Conservation (phyloP, 2,888 invertebrate genomes). For the Tenthredo notha region DNA sequence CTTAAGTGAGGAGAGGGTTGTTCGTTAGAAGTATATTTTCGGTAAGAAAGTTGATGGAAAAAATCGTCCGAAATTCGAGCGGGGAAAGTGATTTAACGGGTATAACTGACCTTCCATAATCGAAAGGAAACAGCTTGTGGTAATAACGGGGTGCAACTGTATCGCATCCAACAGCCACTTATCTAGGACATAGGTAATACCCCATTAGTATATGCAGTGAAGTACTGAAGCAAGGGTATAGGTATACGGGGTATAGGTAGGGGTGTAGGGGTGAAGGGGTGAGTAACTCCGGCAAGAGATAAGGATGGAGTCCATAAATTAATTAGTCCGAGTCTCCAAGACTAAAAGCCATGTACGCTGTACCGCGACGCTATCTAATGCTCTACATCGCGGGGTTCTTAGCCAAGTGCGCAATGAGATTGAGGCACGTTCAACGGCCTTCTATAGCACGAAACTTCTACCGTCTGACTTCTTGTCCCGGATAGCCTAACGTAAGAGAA, state of each 20-base stretch:
- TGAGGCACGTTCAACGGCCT: slow-evolving; percentile 45
- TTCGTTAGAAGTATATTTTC: neutral
- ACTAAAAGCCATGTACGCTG: slow-evolving; percentile 68
- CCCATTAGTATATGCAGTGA: neutral
- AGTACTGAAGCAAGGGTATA: neutral
- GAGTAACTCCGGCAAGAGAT: slow-evolving; percentile 64
- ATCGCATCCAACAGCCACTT: neutral
- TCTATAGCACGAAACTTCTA: slow-evolving; percentile 18
- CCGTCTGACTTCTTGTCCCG: slow-evolving; percentile 19
- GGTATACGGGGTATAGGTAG: neutral
- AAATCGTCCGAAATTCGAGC: neutral
- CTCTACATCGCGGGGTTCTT: slow-evolving; percentile 40
- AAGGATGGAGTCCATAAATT: slow-evolving; percentile 74
- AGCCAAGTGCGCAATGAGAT: slow-evolving; percentile 47
- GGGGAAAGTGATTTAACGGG: neutral
- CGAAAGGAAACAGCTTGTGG: neutral
- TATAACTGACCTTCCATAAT: neutral
- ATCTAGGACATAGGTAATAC: neutral
- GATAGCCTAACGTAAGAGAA: neutral
- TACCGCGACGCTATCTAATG: slow-evolving; percentile 67
- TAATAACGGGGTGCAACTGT: neutral
- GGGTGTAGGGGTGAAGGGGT: neutral
- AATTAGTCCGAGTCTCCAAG: slow-evolving; percentile 74
- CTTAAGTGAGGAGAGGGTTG: neutral
- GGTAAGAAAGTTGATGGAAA: neutral